Conservation (phyloP, 2,888 invertebrate species). For the Dasysyrphus albostriatus region DNA sequence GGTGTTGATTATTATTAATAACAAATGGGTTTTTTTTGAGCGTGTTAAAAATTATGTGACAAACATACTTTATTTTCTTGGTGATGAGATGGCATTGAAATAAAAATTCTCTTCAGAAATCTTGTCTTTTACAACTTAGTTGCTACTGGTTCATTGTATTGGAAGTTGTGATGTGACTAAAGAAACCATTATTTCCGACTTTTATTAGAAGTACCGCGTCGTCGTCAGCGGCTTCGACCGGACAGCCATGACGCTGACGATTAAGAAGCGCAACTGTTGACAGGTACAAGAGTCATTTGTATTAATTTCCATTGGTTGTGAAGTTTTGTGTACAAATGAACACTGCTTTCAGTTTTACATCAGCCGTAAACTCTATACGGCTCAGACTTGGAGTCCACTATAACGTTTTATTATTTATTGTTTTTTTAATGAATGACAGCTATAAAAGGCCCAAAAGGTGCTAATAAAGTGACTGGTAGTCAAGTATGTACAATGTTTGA, state of each 20-base stretch:
- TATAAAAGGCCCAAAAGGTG: conserved; percentile 74
- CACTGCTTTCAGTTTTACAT: conserved; percentile 61
- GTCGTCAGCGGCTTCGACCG: conserved; percentile 42
- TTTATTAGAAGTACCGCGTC: conserved; percentile 68
- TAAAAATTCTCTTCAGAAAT: conserved; percentile 39
- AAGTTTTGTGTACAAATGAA: conserved; percentile 64
- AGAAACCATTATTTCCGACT: conserved; percentile 66
- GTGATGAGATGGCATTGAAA: neutral
- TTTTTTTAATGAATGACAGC: conserved; percentile 67
- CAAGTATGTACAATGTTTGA: conserved; percentile 51
- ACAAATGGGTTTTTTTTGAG: neutral
- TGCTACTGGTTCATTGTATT: conserved; percentile 67
- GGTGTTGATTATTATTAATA: no score
- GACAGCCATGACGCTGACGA: neutral
- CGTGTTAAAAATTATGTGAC: conserved; percentile 8
- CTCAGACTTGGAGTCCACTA: conserved; percentile 25
- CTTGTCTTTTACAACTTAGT: conserved; percentile 56
- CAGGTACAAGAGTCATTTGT: conserved; percentile 68
- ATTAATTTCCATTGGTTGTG: conserved; percentile 59
- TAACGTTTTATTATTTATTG: conserved; percentile 48
- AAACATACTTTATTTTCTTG: conserved; percentile 21
- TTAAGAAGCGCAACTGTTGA: conserved; percentile 56
- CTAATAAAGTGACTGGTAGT: conserved; percentile 71
- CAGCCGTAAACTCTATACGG: conserved; percentile 32
- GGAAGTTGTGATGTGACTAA: conserved; percentile 29